Percentiles rank a stretch among this genome's conserved stretches.
phyloP scores from a whole-genome alignment of 2,797 vertebrate species.

The Setipinna tenuifilis region DNA sequence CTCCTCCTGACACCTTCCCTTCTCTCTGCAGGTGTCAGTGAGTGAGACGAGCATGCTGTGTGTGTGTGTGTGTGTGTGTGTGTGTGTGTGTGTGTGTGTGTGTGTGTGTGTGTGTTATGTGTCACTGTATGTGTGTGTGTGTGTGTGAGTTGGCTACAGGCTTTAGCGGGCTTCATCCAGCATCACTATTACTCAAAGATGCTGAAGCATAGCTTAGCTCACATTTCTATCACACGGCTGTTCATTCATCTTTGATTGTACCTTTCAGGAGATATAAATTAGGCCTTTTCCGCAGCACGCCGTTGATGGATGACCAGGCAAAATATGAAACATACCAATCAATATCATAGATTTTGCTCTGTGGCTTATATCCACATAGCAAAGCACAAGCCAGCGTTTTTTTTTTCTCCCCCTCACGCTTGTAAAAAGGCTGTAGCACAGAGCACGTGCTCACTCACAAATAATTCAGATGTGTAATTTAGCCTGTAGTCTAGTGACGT shows the following conservation, averaged over 20 bases:
- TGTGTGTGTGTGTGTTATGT: not conserved
- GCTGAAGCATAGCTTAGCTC: conserved; percentile 70
- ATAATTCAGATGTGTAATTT: conserved; percentile 43
- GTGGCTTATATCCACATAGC: not conserved
- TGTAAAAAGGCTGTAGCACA: not conserved
- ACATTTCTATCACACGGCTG: conserved; percentile 73
- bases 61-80: not conserved
- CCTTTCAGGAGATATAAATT: conserved; percentile 80
- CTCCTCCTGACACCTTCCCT: no score
- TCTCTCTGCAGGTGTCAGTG: no score
- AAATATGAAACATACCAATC: conserved; percentile 75
- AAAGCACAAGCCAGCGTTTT: not conserved
- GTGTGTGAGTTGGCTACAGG: not conserved
- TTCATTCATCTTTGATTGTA: conserved; percentile 80
- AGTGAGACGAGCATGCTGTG: no score
- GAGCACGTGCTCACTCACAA: conserved; percentile 42
- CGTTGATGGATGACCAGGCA: conserved; percentile 75
- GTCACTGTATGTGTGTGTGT: not conserved
- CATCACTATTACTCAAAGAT: conserved; percentile 68
- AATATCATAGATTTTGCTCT: conserved; percentile 71
- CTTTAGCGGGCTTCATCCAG: conserved; percentile 48
- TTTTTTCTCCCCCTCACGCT: not conserved
- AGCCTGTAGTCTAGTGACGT: conserved; percentile 56
- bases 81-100: conserved; percentile 16
- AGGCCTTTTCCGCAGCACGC: conserved; percentile 70